These are phyloP conservation scores for Pseudachorutes palmiensis DNA, from an alignment of 1,140 invertebrate genomes.

Conservation along the genomic window DNA sequence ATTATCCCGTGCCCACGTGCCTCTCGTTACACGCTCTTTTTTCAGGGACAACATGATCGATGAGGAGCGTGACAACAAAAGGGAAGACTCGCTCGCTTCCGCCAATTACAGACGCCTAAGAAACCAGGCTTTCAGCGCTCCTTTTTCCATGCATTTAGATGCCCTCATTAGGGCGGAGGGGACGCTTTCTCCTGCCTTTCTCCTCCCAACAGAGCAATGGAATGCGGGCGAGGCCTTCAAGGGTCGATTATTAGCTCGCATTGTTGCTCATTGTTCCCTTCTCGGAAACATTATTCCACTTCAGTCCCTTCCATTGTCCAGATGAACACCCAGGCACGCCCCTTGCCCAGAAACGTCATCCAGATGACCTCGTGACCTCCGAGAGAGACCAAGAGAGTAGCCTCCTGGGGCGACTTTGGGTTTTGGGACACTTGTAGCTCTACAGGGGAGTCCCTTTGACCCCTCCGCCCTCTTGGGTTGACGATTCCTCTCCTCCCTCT, in stretches of 20 bases:
- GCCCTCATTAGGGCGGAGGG: slow-evolving; percentile 30
- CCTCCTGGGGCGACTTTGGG: slow-evolving; percentile 34
- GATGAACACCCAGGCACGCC: too few species aligned
- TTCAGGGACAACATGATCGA: background rate
- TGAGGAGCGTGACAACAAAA: background rate
- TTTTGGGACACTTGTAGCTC: slow-evolving; percentile 38
- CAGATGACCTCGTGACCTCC: too few species aligned
- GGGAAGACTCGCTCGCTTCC: slow-evolving; percentile 2
- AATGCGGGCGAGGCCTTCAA: background rate
- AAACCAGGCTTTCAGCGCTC: too few species aligned
- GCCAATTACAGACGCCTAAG: slow-evolving; percentile 18
- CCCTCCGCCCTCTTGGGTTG: slow-evolving; percentile 27
- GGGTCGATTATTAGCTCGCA: background rate
- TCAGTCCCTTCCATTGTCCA: too few species aligned
- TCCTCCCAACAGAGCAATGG: background rate
- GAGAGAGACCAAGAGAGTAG: too few species aligned
- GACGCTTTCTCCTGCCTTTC: background rate
- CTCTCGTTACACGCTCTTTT: background rate
- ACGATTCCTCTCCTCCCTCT: background rate
- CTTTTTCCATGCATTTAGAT: slow-evolving; percentile 38
- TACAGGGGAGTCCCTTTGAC: slow-evolving; percentile 26
- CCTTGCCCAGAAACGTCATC: too few species aligned
- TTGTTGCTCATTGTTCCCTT: background rate
- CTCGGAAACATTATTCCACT: background rate
- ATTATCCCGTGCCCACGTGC: slow-evolving; percentile 4